phyloP scores from a whole-genome alignment of 2,797 vertebrate species.

The Otus scops region DNA sequence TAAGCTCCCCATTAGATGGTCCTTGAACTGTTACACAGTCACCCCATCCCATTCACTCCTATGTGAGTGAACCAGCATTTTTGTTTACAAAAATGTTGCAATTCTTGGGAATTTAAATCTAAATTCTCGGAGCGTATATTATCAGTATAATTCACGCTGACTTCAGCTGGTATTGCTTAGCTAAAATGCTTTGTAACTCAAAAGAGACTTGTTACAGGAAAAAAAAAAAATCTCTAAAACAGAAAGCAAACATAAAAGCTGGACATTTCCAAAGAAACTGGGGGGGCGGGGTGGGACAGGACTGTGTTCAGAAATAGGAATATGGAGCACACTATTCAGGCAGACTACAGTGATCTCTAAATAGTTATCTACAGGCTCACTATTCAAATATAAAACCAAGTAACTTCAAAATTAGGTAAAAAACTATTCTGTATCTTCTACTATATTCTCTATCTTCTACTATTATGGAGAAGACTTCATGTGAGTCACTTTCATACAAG shows the following conservation, averaged over 20 bases:
- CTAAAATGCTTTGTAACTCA: not conserved
- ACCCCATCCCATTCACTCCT: not conserved
- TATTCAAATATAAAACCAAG: not conserved
- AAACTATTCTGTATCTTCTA: not conserved
- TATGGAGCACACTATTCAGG: not conserved
- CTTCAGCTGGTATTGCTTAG: not conserved
- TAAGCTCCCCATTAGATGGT: not conserved
- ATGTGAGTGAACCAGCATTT: not conserved
- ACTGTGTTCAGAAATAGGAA: not conserved
- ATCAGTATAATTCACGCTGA: not conserved
- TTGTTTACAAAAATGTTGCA: not conserved
- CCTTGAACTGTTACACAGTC: not conserved
- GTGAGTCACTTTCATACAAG: not conserved
- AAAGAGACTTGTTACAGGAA: not conserved
- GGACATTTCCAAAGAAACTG: not conserved
- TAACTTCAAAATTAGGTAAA: not conserved
- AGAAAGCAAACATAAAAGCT: not conserved
- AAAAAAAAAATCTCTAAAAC: not conserved
- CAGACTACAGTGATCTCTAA: not conserved
- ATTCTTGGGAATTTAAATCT: not conserved
- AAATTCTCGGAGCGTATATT: not conserved
- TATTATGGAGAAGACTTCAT: not conserved
- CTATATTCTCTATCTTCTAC: not conserved
- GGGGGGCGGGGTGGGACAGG: accelerated
- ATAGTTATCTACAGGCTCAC: not conserved